A percentile compares a stretch with the other conserved stretches of the same genome.
Evolutionary conservation across 2,888 invertebrate genomes (phyloP).

Genomic region (Tetragonisca angustula): DNA sequence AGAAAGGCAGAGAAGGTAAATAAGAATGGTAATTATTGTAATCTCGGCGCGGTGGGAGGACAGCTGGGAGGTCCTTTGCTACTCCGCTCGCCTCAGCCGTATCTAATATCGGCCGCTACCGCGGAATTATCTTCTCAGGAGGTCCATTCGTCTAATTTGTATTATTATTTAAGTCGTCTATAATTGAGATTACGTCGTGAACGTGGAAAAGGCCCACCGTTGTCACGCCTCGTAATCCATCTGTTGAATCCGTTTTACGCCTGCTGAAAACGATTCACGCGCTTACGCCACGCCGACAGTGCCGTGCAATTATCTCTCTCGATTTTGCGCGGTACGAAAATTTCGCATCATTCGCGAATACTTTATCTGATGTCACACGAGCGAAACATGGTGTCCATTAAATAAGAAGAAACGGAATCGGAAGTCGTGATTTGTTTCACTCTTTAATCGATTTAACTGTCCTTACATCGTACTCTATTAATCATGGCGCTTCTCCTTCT

Average conservation of each 20-base stretch:
- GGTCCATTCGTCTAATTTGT: conserved; percentile 78
- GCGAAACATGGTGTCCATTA: too few species aligned
- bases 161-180: conserved; percentile 74
- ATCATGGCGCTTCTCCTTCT: too few species aligned
- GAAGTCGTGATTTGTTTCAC: neutral
- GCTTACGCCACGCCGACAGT: neutral
- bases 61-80: conserved; percentile 76
- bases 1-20: conserved; percentile 67
- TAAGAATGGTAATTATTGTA: conserved; percentile 81
- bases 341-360: too few species aligned
- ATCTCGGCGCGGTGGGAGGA: conserved; percentile 78
- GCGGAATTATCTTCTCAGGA: conserved; percentile 76
- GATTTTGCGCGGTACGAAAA: too few species aligned
- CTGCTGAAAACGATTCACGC: neutral
- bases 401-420: neutral
- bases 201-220: conserved; percentile 29
- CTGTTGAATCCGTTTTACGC: conserved; percentile 57
- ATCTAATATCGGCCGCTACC: conserved; percentile 73
- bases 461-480: too few species aligned
- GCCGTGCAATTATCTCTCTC: conserved; percentile 4
- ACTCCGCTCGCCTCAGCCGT: conserved; percentile 69
- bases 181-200: conserved; percentile 69
- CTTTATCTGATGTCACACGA: too few species aligned
- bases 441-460: too few species aligned
- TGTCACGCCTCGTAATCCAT: conserved; percentile 64